Evolutionary conservation across 1,140 invertebrate genomes (phyloP).

Genomic region (Trachelipus rathkii): DNA sequence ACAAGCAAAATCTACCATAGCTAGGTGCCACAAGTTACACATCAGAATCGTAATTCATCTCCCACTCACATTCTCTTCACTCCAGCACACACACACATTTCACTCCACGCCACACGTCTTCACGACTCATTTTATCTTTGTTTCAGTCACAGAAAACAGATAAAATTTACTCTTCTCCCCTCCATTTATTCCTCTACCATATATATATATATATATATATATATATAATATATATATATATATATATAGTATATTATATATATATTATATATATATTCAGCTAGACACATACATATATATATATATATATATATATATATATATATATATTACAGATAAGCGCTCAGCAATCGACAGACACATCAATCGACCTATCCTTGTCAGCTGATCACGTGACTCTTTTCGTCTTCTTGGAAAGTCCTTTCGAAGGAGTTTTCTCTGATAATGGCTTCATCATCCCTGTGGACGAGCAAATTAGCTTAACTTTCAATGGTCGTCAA

Average conservation of each 20-base stretch:
- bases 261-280: conserved; percentile 14
- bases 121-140: no score
- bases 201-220: conserved; percentile 19
- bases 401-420: conserved; percentile 32
- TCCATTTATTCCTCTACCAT: no score
- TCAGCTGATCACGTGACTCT: conserved; percentile 19
- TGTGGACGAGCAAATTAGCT: no score
- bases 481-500: not conserved
- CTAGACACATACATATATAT: conserved; percentile 17
- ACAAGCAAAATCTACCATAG: no score
- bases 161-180: no score
- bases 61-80: no score
- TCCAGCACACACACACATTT: no score
- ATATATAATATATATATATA: conserved; percentile 26
- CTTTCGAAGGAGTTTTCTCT: conserved; percentile 26
- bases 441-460: conserved; percentile 31
- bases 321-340: conserved; percentile 14
- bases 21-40: no score
- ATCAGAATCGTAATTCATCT: no score
- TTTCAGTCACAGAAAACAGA: no score
- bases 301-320: conserved; percentile 14
- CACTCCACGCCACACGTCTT: no score
- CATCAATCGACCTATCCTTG: not conserved
- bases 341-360: not conserved
- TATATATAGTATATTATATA: conserved; percentile 11